phyloP scores from a whole-genome alignment of 2,888 invertebrate genomes.

The Corbicula japonica region DNA sequence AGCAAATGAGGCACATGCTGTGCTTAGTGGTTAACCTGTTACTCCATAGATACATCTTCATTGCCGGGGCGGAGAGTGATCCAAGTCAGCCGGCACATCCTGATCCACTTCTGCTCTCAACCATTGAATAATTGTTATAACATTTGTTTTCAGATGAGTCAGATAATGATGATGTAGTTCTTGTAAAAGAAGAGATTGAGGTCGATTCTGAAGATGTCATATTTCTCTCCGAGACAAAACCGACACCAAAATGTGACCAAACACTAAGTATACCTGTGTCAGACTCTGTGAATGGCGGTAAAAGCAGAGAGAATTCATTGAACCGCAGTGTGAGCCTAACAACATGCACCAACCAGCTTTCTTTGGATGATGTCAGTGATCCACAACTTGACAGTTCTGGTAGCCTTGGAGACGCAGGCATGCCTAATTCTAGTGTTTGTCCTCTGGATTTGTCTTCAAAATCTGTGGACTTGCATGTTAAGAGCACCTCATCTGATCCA shows the following conservation, averaged over 20 bases:
- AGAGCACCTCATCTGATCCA: no score
- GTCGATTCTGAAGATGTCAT: constrained; percentile 74
- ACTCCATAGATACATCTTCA: no score
- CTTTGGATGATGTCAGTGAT: constrained; percentile 45
- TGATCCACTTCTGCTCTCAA: no score
- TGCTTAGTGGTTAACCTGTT: no score
- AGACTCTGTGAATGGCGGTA: background rate
- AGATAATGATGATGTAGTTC: constrained; percentile 78
- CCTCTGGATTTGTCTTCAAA: constrained; percentile 62
- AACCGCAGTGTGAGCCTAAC: constrained; percentile 45
- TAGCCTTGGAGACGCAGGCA: constrained; percentile 13
- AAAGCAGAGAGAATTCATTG: constrained; percentile 5
- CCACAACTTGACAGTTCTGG: background rate
- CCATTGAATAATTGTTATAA: no score
- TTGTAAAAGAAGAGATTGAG: constrained; percentile 76
- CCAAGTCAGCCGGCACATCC: no score
- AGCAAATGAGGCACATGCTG: no score
- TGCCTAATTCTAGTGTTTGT: background rate
- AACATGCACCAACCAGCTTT: constrained; percentile 40
- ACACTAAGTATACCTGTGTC: no score
- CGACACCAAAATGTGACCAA: constrained; percentile 41
- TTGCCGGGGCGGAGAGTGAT: no score
- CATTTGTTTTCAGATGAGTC: constrained; percentile 72
- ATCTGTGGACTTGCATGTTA: constrained; percentile 8
- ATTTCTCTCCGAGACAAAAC: constrained; percentile 73